These are phyloP conservation scores for Entomobrya proxima DNA, from an alignment of 2,888 invertebrate species.

Conservation along the genomic window DNA sequence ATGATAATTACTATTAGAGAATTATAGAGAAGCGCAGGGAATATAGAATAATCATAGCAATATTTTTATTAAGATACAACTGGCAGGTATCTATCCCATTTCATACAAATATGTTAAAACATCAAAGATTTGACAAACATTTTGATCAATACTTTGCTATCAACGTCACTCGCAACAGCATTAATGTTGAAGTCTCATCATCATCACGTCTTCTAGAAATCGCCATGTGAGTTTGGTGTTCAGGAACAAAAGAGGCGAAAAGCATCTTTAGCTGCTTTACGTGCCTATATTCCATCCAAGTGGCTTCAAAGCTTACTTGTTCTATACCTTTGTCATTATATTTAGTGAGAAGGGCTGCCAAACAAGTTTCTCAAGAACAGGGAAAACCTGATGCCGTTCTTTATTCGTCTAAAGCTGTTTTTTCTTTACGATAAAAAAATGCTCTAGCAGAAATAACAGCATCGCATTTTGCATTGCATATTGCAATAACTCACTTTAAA, in stretches of 20 bases:
- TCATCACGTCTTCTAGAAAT: background rate
- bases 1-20: no score
- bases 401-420: constrained; percentile 1
- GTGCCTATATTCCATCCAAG: background rate
- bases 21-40: no score
- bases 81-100: no score
- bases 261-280: background rate
- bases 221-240: background rate
- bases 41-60: no score
- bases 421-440: constrained; percentile 5
- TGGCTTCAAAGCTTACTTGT: background rate
- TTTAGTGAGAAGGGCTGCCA: constrained; percentile 64
- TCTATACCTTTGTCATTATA: background rate
- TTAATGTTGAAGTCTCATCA: background rate
- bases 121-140: background rate
- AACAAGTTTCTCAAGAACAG: constrained; percentile 71
- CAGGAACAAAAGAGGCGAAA: background rate
- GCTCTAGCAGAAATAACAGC: background rate
- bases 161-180: background rate
- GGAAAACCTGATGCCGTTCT: constrained; percentile 62
- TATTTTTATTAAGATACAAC: no score
- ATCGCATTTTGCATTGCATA: background rate
- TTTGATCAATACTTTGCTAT: background rate
- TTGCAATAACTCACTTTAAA: background rate
- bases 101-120: background rate